Evolutionary conservation across 2,888 invertebrate genomes (phyloP), one percentile per base, ranked within the genome.

Genomic region (Agrotis clavis): DNA sequence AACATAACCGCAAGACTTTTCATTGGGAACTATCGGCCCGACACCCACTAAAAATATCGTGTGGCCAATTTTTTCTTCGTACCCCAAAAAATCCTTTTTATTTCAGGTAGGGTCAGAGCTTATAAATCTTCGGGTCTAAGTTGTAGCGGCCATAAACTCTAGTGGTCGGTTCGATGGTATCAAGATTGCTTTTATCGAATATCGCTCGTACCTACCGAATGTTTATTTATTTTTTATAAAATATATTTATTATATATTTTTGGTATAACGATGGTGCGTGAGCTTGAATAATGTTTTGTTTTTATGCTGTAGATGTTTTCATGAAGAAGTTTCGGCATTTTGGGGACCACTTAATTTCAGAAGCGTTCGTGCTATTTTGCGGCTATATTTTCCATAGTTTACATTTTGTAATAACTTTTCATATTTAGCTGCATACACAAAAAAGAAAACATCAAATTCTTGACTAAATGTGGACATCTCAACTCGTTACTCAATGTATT

Each of bases 121-220:
- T 80, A 93, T 94, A 94, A 94, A 94, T 95, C 91, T 89, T 82
- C 91, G 91, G 88, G 90, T 89, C 90, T 93, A 91, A 93, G 86
- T 93, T 92, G 91, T 91, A 85, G 88, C 86, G 48, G 82, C 89
- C 91, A 92, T 94, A 94, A 94, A 94, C 84, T 90, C 88, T 80
- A 89, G 87, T 87, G 88, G 86, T 82, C 73, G 85, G 88, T 83
- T 87, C 88, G 81, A 76, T 89, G 92, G 88, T 90, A 92, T 91
- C 92, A 90, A 87, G 93, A 94, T 94, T 94, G 93, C 92, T 93
- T 94, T 91, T 93, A 93, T 92, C 92, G 90, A 92, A 92, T 92
- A 90, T 91, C 89, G 90, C 67, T 73, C 60, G 62, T 63, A 78
- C 80, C 53, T 59, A 74, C 67, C 35, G 59, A 70, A 81, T 74